phyloP scores from a whole-genome alignment of 2,888 invertebrate species.

The Tupiocoris notatus region DNA sequence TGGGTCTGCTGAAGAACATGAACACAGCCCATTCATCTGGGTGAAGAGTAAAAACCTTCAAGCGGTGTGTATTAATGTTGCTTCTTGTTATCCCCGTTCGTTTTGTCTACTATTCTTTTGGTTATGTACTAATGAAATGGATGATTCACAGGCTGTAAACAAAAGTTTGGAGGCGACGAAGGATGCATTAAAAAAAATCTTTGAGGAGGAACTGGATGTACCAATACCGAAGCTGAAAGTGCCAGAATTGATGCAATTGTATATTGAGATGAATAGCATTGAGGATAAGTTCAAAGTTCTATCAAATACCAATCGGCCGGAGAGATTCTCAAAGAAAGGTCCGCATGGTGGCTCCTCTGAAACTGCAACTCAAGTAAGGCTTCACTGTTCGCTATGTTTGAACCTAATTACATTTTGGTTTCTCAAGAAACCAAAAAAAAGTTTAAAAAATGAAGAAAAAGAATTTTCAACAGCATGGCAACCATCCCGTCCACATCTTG shows the following conservation, averaged over 20 bases:
- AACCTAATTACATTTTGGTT: too few species aligned
- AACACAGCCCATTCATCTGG: slow-evolving; percentile 24
- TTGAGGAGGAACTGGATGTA: slow-evolving; percentile 10
- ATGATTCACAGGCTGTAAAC: slow-evolving; percentile 12
- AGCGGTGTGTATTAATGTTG: neutral
- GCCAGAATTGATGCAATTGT: slow-evolving; percentile 27
- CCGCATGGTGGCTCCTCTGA: neutral
- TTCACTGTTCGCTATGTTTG: too few species aligned
- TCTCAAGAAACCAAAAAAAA: too few species aligned
- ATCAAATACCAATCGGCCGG: neutral
- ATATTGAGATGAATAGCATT: slow-evolving; percentile 26
- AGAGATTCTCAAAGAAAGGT: neutral
- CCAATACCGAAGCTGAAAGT: slow-evolving; percentile 29
- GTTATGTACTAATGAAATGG: too few species aligned
- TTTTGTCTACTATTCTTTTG: too few species aligned
- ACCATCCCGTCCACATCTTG: too few species aligned
- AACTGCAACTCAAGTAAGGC: neutral
- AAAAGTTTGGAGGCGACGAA: slow-evolving; percentile 12
- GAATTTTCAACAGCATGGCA: too few species aligned
- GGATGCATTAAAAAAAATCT: slow-evolving; percentile 17
- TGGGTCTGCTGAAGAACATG: slow-evolving; percentile 31
- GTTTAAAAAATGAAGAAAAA: too few species aligned
- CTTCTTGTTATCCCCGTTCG: neutral
- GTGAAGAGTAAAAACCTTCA: slow-evolving; percentile 24
- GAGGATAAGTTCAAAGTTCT: slow-evolving; percentile 38